These are phyloP conservation scores for Caenorhabditis latens DNA, from an alignment of 1,140 invertebrate genomes.

Conservation along the genomic window DNA sequence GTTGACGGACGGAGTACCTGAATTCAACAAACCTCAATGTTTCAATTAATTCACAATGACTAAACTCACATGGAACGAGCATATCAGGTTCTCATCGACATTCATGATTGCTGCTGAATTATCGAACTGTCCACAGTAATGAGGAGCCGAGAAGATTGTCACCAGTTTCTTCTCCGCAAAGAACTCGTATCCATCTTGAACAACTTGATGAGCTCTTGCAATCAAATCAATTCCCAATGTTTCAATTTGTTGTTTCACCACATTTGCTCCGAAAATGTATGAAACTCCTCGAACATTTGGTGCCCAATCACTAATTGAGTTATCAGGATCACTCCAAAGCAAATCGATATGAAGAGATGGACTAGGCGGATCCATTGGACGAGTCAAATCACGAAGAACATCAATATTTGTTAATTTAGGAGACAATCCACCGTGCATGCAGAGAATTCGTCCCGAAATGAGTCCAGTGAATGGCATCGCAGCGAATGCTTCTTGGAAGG, in stretches of 20 bases:
- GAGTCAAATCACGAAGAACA: conserved; percentile 73
- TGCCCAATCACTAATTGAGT: conserved; percentile 83
- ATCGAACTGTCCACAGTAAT: conserved; percentile 82
- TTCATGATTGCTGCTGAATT: conserved; percentile 66
- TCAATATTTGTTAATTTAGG: conserved; percentile 81
- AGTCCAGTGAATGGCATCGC: conserved; percentile 54
- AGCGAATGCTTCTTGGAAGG: conserved; percentile 66
- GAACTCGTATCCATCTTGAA: conserved; percentile 97
- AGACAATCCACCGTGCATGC: conserved; percentile 86
- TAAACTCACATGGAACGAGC: conserved; percentile 59
- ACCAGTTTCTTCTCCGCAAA: conserved; percentile 84
- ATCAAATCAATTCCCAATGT: conserved; percentile 51
- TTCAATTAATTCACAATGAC: background rate
- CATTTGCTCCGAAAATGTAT: conserved; percentile 77
- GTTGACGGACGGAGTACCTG: background rate
- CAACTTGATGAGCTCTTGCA: conserved; percentile 77
- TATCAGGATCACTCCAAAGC: conserved; percentile 81
- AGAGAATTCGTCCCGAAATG: conserved; percentile 85
- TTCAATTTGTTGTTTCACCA: conserved; percentile 48
- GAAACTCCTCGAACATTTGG: conserved; percentile 79
- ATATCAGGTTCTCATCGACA: conserved; percentile 64
- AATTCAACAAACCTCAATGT: background rate
- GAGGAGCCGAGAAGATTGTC: conserved; percentile 87
- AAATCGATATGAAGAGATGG: conserved; percentile 81
- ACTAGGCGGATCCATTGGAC: conserved; percentile 66